Evolutionary conservation across 2,888 invertebrate species (phyloP), one percentile per base, ranked within the genome.

Genomic region (Lycaena phlaeas): DNA sequence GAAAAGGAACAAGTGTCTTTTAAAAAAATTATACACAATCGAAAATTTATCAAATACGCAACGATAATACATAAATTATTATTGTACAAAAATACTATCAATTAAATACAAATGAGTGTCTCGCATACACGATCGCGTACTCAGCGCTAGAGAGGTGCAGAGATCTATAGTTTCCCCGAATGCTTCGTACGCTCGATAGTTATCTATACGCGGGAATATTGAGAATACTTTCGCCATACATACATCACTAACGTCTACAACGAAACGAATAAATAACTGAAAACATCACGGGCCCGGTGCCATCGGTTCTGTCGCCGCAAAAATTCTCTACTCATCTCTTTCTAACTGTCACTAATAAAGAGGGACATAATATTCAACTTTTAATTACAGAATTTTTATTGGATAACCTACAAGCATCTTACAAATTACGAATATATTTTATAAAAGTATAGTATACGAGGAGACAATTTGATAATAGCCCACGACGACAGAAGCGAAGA

Each of bases 201-300:
- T n/a, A 31, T 31, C 31, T 10, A 18, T 15, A 10, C 9, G 15
- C 15, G 3, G 18, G 7, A 18, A 34, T 12, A 7, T 34, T 34
- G 12, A 34, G 22, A n/a, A 22, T 18, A 34, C 18, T 31, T 22
- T 34, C 34, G 18, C 22, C 34, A 34, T 15, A 34, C 10, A 29
- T 14, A 29, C 6, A 22, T 22, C n/a, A n/a, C n/a, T 22, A 22
- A 7, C 5, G 18, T 18, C 22, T 22, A 22, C 22, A 22, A 22
- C 22, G 22, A 22, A 22, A 22, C 9, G 9, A 7, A 29, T 29
- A 29, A 14, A 29, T 11, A 29, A 14, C 10, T 9, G 27, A 27
- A 27, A 27, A 10, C 14, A 22, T 22, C 22, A 22, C 5, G 6
- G 6, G 22, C 22, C 22, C 22, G 22, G 7, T n/a, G 5, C 22